Percentiles rank a stretch among this genome's conserved stretches.
phyloP scores from a whole-genome alignment of 2,797 vertebrate species.

The Gambelia wislizenii region DNA sequence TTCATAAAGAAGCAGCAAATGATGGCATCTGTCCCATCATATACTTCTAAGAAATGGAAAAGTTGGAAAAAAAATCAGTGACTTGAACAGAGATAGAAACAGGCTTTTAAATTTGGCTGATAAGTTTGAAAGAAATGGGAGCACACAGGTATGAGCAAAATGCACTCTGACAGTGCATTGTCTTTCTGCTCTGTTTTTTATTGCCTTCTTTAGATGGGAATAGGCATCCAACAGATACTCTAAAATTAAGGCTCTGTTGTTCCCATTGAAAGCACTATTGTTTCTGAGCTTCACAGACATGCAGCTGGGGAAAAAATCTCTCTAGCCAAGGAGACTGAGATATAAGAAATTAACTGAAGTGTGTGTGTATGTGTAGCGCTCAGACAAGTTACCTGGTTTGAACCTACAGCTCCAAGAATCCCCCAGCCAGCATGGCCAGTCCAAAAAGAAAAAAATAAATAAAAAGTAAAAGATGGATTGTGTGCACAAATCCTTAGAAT shows the following conservation, averaged over 20 bases:
- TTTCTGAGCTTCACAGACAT: conserved; percentile 47
- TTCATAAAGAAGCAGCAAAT: conserved; percentile 50
- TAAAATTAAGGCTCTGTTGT: conserved; percentile 52
- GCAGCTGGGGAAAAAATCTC: conserved; percentile 30
- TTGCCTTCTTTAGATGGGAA: conserved; percentile 39
- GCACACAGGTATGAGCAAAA: conserved; percentile 52
- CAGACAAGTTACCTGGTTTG: too few species aligned
- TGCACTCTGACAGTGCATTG: conserved; percentile 42
- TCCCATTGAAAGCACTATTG: conserved; percentile 47
- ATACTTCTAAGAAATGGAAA: conserved; percentile 51
- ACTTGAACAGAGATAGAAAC: conserved; percentile 62
- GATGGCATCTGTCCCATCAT: conserved; percentile 59
- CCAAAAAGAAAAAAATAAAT: too few species aligned
- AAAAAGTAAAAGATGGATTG: background rate
- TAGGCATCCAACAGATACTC: conserved; percentile 42
- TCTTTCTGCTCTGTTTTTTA: conserved; percentile 58
- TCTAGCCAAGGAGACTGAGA: conserved; percentile 29
- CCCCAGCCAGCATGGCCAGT: too few species aligned
- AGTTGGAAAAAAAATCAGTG: conserved; percentile 57
- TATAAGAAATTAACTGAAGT: conserved; percentile 3
- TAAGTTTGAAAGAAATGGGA: conserved; percentile 47
- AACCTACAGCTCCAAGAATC: too few species aligned
- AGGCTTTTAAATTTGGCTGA: conserved; percentile 58
- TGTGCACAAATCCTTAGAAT: background rate
- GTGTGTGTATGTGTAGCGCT: background rate